Conservation (phyloP, 2,797 vertebrate species). For the Botia kubotai region DNA sequence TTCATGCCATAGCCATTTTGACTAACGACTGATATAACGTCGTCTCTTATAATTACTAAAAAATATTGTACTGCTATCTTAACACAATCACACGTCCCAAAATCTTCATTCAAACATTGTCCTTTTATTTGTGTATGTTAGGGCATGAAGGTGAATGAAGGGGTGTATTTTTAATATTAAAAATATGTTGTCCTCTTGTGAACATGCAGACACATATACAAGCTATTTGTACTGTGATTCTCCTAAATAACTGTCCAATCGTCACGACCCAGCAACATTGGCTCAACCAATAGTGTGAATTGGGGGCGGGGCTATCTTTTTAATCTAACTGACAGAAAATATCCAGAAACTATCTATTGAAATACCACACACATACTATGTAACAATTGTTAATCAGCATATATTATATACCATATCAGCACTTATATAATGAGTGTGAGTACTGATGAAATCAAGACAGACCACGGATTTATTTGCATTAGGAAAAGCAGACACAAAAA, state of each 20-base stretch:
- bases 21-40: neutral
- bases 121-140: neutral
- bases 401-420: too few relatives aligned
- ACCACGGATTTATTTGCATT: conserved; percentile 65
- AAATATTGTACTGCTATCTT: neutral
- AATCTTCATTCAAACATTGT: neutral
- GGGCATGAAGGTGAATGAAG: too few relatives aligned
- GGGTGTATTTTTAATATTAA: neutral
- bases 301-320: neutral
- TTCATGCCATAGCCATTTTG: neutral
- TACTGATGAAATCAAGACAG: conserved; percentile 63
- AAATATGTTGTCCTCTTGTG: neutral
- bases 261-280: neutral
- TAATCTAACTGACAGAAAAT: too few relatives aligned
- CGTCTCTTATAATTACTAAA: neutral
- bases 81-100: neutral
- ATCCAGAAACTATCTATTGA: neutral
- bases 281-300: neutral
- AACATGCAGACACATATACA: neutral
- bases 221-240: neutral
- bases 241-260: neutral
- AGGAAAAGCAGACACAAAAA: conserved; percentile 50
- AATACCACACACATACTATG: conserved; percentile 8
- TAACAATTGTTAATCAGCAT: neutral
- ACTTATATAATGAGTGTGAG: neutral